Conservation (phyloP, 1,140 invertebrate species). For the Hestina assimilis region DNA sequence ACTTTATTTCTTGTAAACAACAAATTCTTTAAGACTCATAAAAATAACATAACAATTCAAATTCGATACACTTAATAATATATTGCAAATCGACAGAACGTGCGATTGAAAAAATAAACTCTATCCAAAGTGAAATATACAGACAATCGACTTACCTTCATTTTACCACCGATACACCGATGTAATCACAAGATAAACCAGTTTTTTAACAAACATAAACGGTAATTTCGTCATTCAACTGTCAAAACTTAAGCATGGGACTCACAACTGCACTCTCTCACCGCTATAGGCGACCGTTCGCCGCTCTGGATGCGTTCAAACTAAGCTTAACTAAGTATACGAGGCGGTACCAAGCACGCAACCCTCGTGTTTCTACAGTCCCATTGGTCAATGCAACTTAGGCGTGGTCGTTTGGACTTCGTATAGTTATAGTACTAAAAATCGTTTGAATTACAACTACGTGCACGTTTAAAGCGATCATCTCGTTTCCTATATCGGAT, state of each 20-base stretch:
- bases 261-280: neutral
- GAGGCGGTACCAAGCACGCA: constrained; percentile 42
- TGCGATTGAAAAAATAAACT: too few relatives aligned
- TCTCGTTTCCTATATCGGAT: constrained; percentile 31
- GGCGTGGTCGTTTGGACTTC: constrained; percentile 30
- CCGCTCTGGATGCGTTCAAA: constrained; percentile 34
- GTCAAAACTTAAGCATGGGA: constrained; percentile 24
- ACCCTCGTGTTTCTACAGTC: constrained; percentile 5
- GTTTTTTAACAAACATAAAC: constrained; percentile 25
- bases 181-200: constrained; percentile 41
- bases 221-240: constrained; percentile 27
- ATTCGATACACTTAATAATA: neutral
- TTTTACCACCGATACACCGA: constrained; percentile 30
- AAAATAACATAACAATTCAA: too few relatives aligned
- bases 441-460: constrained; percentile 40
- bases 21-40: neutral
- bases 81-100: too few relatives aligned
- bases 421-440: constrained; percentile 48
- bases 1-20: too few relatives aligned
- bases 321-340: constrained; percentile 40
- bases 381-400: constrained; percentile 20
- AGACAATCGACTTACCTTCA: constrained; percentile 41
- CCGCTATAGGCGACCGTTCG: constrained; percentile 32
- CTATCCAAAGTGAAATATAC: neutral
- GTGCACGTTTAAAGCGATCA: constrained; percentile 35